Conservation (phyloP, 1,140 invertebrate species). For the Calliopsis andreniformis region DNA sequence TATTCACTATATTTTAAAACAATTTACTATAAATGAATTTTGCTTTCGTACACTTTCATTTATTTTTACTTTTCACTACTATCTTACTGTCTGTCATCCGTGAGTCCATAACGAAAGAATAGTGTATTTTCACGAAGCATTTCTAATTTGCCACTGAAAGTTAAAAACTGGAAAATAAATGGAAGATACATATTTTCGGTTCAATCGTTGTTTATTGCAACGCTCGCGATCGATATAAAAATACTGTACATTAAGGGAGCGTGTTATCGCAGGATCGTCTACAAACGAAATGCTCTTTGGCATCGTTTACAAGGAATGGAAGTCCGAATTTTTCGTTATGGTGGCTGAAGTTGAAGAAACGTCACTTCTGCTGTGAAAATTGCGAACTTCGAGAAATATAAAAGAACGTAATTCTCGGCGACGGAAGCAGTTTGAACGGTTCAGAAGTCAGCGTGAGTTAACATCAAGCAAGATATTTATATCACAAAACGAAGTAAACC, state of each 20-base stretch:
- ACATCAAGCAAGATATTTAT: background rate
- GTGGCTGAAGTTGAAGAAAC: background rate
- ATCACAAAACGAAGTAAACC: background rate
- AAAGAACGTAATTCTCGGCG: background rate
- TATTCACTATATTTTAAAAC: too few relatives aligned
- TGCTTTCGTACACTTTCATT: too few relatives aligned
- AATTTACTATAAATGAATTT: too few relatives aligned
- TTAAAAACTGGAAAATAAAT: too few relatives aligned
- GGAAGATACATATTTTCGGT: background rate
- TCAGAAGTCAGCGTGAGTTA: background rate
- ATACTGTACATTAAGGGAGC: conserved; percentile 70
- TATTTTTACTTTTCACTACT: too few relatives aligned
- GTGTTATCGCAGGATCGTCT: background rate
- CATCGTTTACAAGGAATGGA: conserved; percentile 62
- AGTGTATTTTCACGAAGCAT: too few relatives aligned
- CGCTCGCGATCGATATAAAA: conserved; percentile 67
- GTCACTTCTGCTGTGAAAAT: background rate
- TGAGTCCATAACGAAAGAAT: too few relatives aligned
- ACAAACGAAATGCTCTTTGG: conserved; percentile 40
- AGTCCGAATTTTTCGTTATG: conserved; percentile 46
- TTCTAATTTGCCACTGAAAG: too few relatives aligned
- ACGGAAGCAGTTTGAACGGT: background rate
- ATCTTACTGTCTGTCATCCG: too few relatives aligned
- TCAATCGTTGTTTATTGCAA: conserved; percentile 54
- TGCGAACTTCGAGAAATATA: background rate